These are phyloP conservation scores for Erynnis tages DNA, from an alignment of 2,888 invertebrate genomes.

Conservation along the genomic window DNA sequence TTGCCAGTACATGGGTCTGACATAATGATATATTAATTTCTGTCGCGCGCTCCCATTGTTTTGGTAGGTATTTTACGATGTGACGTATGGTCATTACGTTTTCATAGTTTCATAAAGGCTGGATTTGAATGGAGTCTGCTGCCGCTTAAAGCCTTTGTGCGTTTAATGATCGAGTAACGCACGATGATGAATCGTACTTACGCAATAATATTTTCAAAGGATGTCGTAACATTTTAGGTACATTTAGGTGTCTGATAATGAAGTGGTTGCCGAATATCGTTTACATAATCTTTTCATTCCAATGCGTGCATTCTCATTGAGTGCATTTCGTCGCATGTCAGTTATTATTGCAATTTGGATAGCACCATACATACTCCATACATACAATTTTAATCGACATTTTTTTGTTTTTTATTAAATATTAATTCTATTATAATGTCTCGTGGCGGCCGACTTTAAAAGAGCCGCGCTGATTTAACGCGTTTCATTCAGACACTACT, in stretches of 20 bases:
- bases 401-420: no score
- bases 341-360: no score
- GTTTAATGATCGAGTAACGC: slow-evolving; percentile 67
- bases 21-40: slow-evolving; percentile 82
- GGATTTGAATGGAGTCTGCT: slow-evolving; percentile 54
- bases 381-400: no score
- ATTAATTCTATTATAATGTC: no score
- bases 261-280: neutral
- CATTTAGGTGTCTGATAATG: slow-evolving; percentile 29
- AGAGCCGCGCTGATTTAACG: no score
- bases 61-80: slow-evolving; percentile 77
- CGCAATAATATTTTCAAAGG: slow-evolving; percentile 24
- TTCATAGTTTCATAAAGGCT: slow-evolving; percentile 80
- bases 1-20: slow-evolving; percentile 66
- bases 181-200: slow-evolving; percentile 55
- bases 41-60: slow-evolving; percentile 77
- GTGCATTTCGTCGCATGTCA: no score
- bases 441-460: no score
- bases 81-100: slow-evolving; percentile 80
- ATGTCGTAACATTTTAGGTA: slow-evolving; percentile 37
- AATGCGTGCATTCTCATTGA: no score
- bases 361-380: no score
- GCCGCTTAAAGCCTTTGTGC: slow-evolving; percentile 56
- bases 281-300: no score
- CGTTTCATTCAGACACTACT: no score